Percentiles rank a stretch among this genome's conserved stretches.
phyloP scores from a whole-genome alignment of 1,140 invertebrate species.

The Colletes latitarsis region DNA sequence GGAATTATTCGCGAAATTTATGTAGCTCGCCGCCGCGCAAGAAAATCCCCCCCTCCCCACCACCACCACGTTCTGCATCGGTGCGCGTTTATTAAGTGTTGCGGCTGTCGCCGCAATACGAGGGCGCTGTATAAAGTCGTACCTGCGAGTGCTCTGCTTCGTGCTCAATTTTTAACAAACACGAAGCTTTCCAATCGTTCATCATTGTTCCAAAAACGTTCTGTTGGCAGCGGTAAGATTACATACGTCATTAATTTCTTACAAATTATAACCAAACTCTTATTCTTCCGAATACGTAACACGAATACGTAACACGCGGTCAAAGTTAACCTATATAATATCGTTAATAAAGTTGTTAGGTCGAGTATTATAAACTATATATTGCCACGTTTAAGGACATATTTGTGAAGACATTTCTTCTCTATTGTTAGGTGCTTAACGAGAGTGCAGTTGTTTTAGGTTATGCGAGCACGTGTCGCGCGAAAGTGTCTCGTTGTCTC shows the following conservation, averaged over 20 bases:
- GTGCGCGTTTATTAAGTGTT: conserved; percentile 21
- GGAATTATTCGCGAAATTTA: conserved; percentile 48
- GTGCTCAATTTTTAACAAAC: background rate
- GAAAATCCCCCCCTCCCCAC: conserved; percentile 20
- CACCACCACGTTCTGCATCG: conserved; percentile 18
- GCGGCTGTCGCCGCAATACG: background rate
- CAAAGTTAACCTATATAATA: too few relatives aligned
- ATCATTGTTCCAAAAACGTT: background rate
- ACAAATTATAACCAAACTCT: too few relatives aligned
- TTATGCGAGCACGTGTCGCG: too few relatives aligned
- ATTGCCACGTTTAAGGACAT: too few relatives aligned
- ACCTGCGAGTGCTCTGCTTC: background rate
- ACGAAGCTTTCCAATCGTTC: background rate
- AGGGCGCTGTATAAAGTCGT: background rate
- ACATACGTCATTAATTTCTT: background rate
- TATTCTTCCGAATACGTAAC: too few relatives aligned
- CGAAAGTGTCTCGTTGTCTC: too few relatives aligned
- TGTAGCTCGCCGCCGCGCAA: conserved; percentile 8
- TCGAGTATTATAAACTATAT: too few relatives aligned
- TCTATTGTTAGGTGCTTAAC: too few relatives aligned
- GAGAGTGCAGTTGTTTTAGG: too few relatives aligned
- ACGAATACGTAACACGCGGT: too few relatives aligned
- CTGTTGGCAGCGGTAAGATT: background rate
- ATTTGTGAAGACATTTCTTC: too few relatives aligned
- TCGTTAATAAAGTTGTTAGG: too few relatives aligned